Evolutionary conservation across 2,113 vertebrate genomes (phyloP).

Genomic region (Euleptes europaea): DNA sequence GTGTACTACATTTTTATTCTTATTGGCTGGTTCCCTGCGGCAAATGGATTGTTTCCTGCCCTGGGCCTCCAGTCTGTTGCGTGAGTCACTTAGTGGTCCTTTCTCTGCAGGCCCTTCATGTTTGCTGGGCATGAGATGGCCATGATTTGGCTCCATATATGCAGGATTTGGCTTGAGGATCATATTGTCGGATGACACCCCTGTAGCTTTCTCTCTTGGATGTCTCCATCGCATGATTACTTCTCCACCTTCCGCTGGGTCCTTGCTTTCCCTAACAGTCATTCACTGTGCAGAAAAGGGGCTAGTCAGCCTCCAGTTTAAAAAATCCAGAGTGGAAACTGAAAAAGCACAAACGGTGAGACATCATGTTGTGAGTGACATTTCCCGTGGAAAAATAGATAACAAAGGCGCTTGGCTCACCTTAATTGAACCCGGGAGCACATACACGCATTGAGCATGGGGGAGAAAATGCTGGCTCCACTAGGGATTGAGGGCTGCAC

Average conservation of each 20-base stretch:
- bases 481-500: constrained; percentile 26
- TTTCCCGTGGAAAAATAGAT: neutral
- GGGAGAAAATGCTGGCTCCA: constrained; percentile 17
- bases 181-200: too few relatives aligned
- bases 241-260: too few relatives aligned
- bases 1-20: neutral
- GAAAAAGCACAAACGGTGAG: neutral
- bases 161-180: neutral
- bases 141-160: neutral
- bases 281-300: neutral
- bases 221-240: too few relatives aligned
- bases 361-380: neutral
- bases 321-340: neutral
- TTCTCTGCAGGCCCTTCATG: neutral
- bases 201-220: too few relatives aligned
- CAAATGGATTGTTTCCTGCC: neutral
- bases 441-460: constrained; percentile 12
- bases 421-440: neutral
- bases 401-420: constrained; percentile 19
- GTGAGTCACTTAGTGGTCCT: neutral
- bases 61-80: neutral
- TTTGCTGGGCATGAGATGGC: too few relatives aligned
- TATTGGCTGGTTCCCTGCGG: neutral
- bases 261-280: neutral
- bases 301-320: neutral